Conservation (phyloP, 2,888 invertebrate species). For the Tetragnatha montana region DNA sequence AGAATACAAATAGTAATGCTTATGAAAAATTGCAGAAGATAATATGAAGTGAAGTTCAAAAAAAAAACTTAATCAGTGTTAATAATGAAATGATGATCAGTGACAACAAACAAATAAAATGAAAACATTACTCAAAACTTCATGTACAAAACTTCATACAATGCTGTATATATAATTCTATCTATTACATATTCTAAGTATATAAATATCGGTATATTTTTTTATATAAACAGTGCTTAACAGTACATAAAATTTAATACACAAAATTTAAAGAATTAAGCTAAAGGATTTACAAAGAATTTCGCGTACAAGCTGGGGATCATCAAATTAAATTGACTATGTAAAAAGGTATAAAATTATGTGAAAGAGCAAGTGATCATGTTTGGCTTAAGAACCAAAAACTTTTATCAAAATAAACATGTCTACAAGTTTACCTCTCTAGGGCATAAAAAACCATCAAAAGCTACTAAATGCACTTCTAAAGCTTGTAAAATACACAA, state of each 20-base stretch:
- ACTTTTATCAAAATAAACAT: slow-evolving; percentile 8
- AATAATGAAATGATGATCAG: slow-evolving; percentile 1
- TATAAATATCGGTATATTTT: neutral
- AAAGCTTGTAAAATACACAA: slow-evolving; percentile 24
- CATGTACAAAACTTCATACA: neutral
- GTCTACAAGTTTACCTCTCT: slow-evolving; percentile 15
- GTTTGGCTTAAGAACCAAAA: neutral
- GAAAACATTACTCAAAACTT: neutral
- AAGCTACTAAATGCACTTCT: slow-evolving; percentile 22
- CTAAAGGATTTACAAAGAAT: neutral
- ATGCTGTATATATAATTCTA: neutral
- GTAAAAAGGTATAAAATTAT: neutral
- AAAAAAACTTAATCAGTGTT: neutral
- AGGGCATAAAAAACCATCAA: slow-evolving; percentile 2
- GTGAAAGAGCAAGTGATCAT: neutral
- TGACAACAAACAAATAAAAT: slow-evolving; percentile 6
- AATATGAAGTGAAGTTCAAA: slow-evolving; percentile 7
- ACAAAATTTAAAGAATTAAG: neutral
- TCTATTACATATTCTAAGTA: neutral
- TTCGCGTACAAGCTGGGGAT: neutral
- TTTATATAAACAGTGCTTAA: neutral
- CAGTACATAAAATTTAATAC: neutral
- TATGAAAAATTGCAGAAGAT: neutral
- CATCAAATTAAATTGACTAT: neutral
- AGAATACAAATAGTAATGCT: slow-evolving; percentile 12